Conservation (phyloP, 2,113 vertebrate species). For the Rhodinocichla rosea region DNA sequence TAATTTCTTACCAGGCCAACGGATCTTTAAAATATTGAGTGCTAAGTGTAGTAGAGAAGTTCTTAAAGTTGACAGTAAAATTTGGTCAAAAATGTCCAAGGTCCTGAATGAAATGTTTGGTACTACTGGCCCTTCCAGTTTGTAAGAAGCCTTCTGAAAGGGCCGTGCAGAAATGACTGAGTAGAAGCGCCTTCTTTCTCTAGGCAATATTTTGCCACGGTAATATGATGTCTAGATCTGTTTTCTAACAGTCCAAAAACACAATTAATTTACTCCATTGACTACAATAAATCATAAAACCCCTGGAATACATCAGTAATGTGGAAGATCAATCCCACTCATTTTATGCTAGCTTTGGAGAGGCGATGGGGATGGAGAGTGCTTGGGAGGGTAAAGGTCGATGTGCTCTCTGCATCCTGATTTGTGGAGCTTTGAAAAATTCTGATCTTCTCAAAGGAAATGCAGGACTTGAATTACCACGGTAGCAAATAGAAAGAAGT, state of each 20-base stretch:
- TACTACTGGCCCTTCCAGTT: background rate
- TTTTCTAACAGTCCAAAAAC: background rate
- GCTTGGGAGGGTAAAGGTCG: rapidly evolving
- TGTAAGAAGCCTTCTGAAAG: background rate
- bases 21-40: background rate
- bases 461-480: background rate
- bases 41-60: background rate
- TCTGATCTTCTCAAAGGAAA: background rate
- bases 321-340: background rate
- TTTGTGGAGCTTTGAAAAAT: background rate
- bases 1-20: background rate
- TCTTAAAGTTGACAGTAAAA: background rate
- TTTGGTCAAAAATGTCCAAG: background rate
- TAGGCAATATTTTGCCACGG: background rate
- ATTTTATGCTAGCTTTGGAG: background rate
- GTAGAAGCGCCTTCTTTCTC: background rate
- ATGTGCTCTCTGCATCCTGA: too few species aligned
- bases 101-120: background rate
- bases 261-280: background rate
- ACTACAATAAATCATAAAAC: background rate
- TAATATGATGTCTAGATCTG: background rate
- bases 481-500: background rate
- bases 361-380: rapidly evolving
- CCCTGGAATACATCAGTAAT: background rate
- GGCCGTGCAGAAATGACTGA: background rate